Percentiles rank a stretch among this genome's conserved stretches.
These are phyloP conservation scores for Popillia japonica DNA, from an alignment of 1,140 invertebrate species.

Conservation along the genomic window DNA sequence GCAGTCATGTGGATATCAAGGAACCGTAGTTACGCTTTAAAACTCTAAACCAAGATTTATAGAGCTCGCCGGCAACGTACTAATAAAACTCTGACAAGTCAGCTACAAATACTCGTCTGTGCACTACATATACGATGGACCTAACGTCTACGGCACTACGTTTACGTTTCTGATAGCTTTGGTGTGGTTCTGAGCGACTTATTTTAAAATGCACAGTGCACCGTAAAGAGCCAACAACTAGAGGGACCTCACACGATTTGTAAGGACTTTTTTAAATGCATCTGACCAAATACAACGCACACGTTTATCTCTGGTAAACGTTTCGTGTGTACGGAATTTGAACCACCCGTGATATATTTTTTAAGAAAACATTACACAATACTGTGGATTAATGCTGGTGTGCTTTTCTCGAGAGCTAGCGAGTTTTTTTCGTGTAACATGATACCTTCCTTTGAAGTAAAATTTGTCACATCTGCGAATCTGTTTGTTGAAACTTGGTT, in stretches of 20 bases:
- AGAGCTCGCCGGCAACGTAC: constrained; percentile 24
- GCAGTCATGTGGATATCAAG: background rate
- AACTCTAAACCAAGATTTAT: constrained; percentile 35
- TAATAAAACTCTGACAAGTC: constrained; percentile 38
- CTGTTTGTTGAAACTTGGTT: too few species aligned
- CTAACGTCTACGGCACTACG: background rate
- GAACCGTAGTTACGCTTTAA: constrained; percentile 20
- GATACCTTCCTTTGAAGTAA: too few species aligned
- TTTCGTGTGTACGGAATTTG: constrained; percentile 20
- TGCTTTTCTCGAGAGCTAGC: too few species aligned
- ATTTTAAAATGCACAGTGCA: constrained; percentile 25
- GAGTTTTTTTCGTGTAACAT: too few species aligned
- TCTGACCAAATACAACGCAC: constrained; percentile 33
- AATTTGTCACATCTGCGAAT: too few species aligned
- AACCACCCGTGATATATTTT: constrained; percentile 32
- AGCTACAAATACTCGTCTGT: constrained; percentile 26
- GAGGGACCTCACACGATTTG: constrained; percentile 36
- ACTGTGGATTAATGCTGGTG: too few species aligned
- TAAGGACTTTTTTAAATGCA: constrained; percentile 29
- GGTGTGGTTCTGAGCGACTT: background rate
- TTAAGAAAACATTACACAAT: constrained; percentile 13
- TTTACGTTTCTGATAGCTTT: constrained; percentile 12
- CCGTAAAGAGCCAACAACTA: constrained; percentile 2
- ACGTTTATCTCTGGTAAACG: constrained; percentile 20
- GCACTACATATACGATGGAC: background rate